Conservation (phyloP, 2,113 vertebrate species). For the Pardalotus punctatus region DNA sequence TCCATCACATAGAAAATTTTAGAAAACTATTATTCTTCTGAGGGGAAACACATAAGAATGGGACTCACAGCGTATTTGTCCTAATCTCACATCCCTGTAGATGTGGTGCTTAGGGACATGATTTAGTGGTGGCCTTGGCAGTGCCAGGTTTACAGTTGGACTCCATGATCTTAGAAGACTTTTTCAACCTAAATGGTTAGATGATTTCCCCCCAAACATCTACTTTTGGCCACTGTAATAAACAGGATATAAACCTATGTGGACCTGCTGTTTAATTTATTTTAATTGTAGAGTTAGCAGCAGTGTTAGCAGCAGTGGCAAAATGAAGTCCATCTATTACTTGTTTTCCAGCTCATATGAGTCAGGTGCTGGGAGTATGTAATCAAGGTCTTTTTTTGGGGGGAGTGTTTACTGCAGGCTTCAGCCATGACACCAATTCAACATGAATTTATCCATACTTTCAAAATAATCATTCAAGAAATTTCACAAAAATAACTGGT, state of each 20-base stretch:
- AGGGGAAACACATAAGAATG: neutral
- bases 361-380: neutral
- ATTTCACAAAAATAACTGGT: neutral
- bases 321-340: neutral
- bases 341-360: neutral
- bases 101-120: neutral
- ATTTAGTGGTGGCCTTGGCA: neutral
- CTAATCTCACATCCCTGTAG: neutral
- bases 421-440: neutral
- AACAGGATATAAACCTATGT: neutral
- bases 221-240: neutral
- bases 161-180: neutral
- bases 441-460: neutral
- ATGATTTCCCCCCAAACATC: neutral
- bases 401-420: neutral
- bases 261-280: neutral
- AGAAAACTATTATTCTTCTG: neutral
- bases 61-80: neutral
- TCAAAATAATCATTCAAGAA: neutral
- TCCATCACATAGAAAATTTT: neutral
- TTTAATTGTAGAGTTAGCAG: neutral
- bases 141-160: neutral
- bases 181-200: rapidly evolving
- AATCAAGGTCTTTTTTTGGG: rapidly evolving
- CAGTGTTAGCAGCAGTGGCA: neutral